These are phyloP conservation scores for Pseudolaguvia tuberculata DNA, from an alignment of 2,113 vertebrate species.

Conservation along the genomic window DNA sequence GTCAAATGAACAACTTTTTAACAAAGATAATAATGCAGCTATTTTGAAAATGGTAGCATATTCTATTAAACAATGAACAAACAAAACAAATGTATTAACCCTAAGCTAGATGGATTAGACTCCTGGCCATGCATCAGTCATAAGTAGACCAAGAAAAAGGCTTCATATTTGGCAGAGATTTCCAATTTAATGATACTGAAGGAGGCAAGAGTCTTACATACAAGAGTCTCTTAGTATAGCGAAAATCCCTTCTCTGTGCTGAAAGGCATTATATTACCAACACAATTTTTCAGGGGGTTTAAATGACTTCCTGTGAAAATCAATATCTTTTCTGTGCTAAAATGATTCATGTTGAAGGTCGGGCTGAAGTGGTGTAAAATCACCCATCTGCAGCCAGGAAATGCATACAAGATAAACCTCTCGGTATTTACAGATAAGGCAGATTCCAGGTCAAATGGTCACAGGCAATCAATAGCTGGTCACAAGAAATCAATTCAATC, in stretches of 20 bases:
- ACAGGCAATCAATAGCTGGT: not conserved
- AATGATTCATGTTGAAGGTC: slow-evolving; percentile 83
- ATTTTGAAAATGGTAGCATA: not conserved
- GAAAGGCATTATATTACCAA: slow-evolving; percentile 77
- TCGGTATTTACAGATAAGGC: not conserved
- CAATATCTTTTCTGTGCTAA: slow-evolving; percentile 85
- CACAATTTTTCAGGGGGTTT: slow-evolving; percentile 81
- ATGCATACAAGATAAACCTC: not conserved
- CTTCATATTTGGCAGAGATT: slow-evolving; percentile 55
- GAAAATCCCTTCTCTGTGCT: slow-evolving; percentile 79
- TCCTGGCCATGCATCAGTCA: slow-evolving; percentile 34
- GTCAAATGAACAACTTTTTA: no score
- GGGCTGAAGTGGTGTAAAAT: slow-evolving; percentile 73
- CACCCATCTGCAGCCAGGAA: slow-evolving; percentile 48
- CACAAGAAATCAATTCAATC: not conserved
- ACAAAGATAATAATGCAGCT: not conserved
- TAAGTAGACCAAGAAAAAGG: slow-evolving; percentile 51
- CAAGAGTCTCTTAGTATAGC: slow-evolving; percentile 75
- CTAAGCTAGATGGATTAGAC: slow-evolving; percentile 11
- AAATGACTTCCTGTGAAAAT: slow-evolving; percentile 93
- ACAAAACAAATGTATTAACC: slow-evolving; percentile 15
- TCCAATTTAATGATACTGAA: slow-evolving; percentile 57
- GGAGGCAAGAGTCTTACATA: slow-evolving; percentile 71
- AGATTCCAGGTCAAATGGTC: not conserved
- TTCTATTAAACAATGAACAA: not conserved